Evolutionary conservation across 2,113 vertebrate species (phyloP), one percentile per base, ranked within the genome.

Genomic region (Salvelinus sp.): DNA sequence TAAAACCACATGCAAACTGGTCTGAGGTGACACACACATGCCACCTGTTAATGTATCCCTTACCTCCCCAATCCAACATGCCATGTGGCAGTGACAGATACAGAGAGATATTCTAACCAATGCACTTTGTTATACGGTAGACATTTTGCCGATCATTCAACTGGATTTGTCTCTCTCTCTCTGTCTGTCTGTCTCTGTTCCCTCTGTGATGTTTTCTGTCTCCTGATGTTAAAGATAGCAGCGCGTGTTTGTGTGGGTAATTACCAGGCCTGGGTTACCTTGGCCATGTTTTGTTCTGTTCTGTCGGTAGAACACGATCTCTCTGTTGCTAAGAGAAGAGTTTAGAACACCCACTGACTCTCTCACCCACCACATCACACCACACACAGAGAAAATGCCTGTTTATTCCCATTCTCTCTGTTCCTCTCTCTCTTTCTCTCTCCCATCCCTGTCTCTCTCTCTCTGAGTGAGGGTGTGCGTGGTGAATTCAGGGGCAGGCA

Each of bases 41-140:
- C 38, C 58, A 62, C 13, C 22, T 57, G 33, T 84, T 88, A 85
- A 72, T 69, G 38, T 44, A 9, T 44, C 38, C 38, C 38, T 10
- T 10, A 44, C 38, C 38, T 44, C 38, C 38, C 38, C 7, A 44
- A 44, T 44, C 38, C 38, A 44, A 44, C 38, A 44, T 9, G 38
- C 0, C 38, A 44, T 80, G 76, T 86, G 83, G 79, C 87, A 75
- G 78, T 90, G 86, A 10, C 22, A 23, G 47, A 30, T 13, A 38
- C 16, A 68, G 28, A n/a, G 18, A 16, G 20, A 62, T 13, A 22
- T n/a, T 22, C 58, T 9, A 16, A 22, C 58, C n/a, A 62, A 22
- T 23, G 20, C 16, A 22, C 6, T 62, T 62, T 44, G 38, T 44
- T 44, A 10, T 44, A 2, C 9, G n/a, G 58, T 13, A 22, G 58